Base-by-base conservation (phyloP, 2,888 invertebrate species). In the Globia sparganii region DNA sequence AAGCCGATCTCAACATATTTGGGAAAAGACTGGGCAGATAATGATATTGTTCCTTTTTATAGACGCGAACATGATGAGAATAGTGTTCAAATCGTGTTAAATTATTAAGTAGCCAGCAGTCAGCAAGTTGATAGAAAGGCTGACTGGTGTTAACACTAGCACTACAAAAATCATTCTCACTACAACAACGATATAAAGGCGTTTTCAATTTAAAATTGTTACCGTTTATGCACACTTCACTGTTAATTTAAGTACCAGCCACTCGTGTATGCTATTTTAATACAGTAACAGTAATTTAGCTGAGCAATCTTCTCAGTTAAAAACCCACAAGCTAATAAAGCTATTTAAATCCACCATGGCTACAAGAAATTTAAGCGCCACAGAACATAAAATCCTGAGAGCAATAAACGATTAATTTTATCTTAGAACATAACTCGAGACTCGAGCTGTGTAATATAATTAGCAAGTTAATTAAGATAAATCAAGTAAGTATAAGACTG, bases 351-450 rank as follows among this genome's bases (percentile, higher is more conserved):
- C 46, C 46, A 37, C 28, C 5, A 15, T 31, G 46, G 37, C 53
- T n/a, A 79, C 59, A 25, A 59, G 58, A 9, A 53, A 78, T 59
- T 49, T 78, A 53, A 75, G 40, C 67, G 40, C 68, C 64, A n/a
- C 28, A 34, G 15, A 28, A 68, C 75, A 69, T 76, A 69, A 80
- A 80, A 81, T 37, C 43, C 31, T 59, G 15, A 56, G 64, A 65
- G 49, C 31, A 76, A n/a, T 43, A 31, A 40, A 53, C 75, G 49
- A 81, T 80, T 31, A 37, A 65, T 69, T 59, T 56, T 69, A 80
- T 76, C 68, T 59, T 6, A 13, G 43, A 59, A 69, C 58, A 59
- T 75, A 59, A 75, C 64, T 81, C 28, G 81, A 53, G 21, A 59
- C 34, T 80, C 40, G 68, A 53, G 34, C 53, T 18, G 40, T 28